Evolutionary conservation across 2,888 invertebrate genomes (phyloP).

Genomic region (Pseudanteris insignis): DNA sequence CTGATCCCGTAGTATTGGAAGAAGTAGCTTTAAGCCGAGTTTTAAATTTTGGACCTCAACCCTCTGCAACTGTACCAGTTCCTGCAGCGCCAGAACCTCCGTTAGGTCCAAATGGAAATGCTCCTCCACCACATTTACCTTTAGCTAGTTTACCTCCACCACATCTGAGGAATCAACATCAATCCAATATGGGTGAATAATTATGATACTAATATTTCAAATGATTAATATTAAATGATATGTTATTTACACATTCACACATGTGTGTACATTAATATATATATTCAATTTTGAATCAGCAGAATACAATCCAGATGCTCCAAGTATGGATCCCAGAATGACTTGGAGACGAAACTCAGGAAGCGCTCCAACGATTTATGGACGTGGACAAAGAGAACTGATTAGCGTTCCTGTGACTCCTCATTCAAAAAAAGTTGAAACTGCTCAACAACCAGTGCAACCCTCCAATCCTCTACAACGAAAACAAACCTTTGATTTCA

Average conservation of each 20-base stretch:
- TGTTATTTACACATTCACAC: too few relatives aligned
- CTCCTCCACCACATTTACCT: constrained; percentile 63
- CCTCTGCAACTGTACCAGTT: constrained; percentile 59
- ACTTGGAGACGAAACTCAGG: constrained; percentile 65
- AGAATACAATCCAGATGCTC: constrained; percentile 86
- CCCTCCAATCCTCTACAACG: constrained; percentile 65
- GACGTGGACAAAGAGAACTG: constrained; percentile 72
- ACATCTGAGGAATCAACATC: constrained; percentile 64
- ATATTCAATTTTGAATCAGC: constrained; percentile 7
- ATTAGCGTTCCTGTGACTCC: constrained; percentile 81
- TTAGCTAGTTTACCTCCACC: constrained; percentile 64
- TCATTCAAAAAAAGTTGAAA: constrained; percentile 63
- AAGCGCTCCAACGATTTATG: constrained; percentile 58
- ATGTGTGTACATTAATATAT: not conserved
- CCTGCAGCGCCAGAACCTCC: constrained; percentile 56
- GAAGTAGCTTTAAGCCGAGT: constrained; percentile 76
- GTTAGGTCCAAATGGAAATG: constrained; percentile 63
- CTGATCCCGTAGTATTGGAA: constrained; percentile 94
- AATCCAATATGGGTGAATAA: constrained; percentile 63
- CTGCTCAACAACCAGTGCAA: constrained; percentile 52
- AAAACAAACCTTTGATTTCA: constrained; percentile 76
- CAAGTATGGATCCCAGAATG: constrained; percentile 71
- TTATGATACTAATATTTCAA: too few relatives aligned
- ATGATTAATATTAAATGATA: too few relatives aligned
- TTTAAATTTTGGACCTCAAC: constrained; percentile 66